These are phyloP conservation scores for Ephialtes manifestator DNA, from an alignment of 2,888 invertebrate genomes.

Conservation along the genomic window DNA sequence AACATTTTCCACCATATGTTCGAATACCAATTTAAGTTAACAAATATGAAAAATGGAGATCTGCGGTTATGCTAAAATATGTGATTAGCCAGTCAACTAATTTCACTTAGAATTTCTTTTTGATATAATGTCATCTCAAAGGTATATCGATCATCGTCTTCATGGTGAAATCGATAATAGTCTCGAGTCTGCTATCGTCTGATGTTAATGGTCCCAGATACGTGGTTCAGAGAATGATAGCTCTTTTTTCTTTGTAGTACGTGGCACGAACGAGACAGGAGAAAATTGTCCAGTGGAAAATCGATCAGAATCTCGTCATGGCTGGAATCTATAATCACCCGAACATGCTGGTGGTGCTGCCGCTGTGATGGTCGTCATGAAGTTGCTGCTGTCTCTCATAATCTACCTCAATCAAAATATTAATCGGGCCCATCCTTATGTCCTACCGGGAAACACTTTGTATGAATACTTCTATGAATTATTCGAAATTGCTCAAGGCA, in stretches of 20 bases:
- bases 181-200: constrained; percentile 22
- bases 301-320: constrained; percentile 60
- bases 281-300: constrained; percentile 64
- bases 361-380: constrained; percentile 25
- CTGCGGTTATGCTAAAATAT: not conserved
- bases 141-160: constrained; percentile 54
- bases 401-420: constrained; percentile 56
- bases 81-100: not conserved
- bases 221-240: constrained; percentile 18
- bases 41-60: not conserved
- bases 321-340: constrained; percentile 64
- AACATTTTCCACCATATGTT: too few species aligned
- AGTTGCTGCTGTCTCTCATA: constrained; percentile 34
- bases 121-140: not conserved
- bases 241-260: constrained; percentile 5
- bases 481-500: constrained; percentile 27
- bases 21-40: too few species aligned
- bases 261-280: constrained; percentile 31
- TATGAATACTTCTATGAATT: constrained; percentile 45
- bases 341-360: constrained; percentile 26
- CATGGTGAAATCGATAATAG: constrained; percentile 55
- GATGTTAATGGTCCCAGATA: constrained; percentile 39
- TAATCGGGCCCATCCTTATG: constrained; percentile 36
- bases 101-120: constrained; percentile 12
- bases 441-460: constrained; percentile 29